Percentiles rank a stretch among this genome's conserved stretches.
Conservation (phyloP, 2,797 vertebrate genomes). For the Chromobotia macracanthus region DNA sequence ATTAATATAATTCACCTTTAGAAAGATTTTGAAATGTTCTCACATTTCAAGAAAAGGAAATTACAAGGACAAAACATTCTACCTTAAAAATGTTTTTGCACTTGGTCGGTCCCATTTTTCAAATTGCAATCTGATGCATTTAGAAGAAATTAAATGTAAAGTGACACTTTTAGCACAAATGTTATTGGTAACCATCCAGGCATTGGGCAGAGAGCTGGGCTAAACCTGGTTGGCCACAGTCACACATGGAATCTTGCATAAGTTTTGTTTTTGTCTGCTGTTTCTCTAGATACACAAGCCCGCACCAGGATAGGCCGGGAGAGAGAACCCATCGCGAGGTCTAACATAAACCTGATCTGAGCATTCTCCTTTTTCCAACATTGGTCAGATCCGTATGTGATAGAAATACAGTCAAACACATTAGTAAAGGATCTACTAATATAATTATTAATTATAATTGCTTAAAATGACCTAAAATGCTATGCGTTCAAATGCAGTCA, state of each 20-base stretch:
- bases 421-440: background rate
- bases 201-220: constrained; percentile 71
- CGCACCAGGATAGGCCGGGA: constrained; percentile 87
- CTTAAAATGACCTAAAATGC: too few relatives aligned
- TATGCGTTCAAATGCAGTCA: too few relatives aligned
- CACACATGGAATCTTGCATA: constrained; percentile 85
- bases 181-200: constrained; percentile 91
- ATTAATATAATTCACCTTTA: too few relatives aligned
- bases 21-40: too few relatives aligned
- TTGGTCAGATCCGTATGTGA: constrained; percentile 60
- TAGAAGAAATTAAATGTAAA: background rate
- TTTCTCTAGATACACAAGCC: constrained; percentile 82
- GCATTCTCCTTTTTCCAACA: constrained; percentile 79
- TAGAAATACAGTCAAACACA: constrained; percentile 29
- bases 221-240: constrained; percentile 86
- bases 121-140: background rate
- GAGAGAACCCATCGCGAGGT: constrained; percentile 72
- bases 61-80: background rate
- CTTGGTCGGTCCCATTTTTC: too few relatives aligned
- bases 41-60: too few relatives aligned
- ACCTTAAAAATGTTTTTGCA: constrained; percentile 53
- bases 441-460: too few relatives aligned
- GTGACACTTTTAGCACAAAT: constrained; percentile 2
- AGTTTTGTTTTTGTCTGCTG: constrained; percentile 58
- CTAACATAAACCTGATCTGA: constrained; percentile 83